phyloP scores from a whole-genome alignment of 2,113 vertebrate genomes.

The Leptobrachium leishanense region DNA sequence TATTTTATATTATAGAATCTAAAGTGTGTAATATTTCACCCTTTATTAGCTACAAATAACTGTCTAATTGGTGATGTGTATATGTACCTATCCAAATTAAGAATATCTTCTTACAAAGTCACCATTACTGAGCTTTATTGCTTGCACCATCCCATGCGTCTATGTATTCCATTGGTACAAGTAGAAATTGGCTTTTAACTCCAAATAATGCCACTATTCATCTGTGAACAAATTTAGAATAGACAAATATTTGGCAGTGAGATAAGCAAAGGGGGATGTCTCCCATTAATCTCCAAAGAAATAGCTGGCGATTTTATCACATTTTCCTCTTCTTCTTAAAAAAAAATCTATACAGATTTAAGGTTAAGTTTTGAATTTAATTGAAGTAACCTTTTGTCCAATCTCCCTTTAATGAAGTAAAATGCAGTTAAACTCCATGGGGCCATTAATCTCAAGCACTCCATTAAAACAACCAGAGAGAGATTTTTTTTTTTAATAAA shows the following conservation, averaged over 20 bases:
- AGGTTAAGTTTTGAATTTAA: slow-evolving; percentile 73
- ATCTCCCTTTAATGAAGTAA: slow-evolving; percentile 79
- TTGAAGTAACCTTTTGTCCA: slow-evolving; percentile 81
- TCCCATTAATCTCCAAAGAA: slow-evolving; percentile 70
- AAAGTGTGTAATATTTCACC: neutral
- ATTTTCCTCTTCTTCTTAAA: slow-evolving; percentile 55
- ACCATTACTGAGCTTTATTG: slow-evolving; percentile 39
- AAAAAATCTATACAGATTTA: slow-evolving; percentile 74
- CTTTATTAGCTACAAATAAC: neutral
- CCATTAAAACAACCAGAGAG: slow-evolving; percentile 78
- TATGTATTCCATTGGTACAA: slow-evolving; percentile 49
- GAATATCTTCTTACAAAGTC: slow-evolving; percentile 16
- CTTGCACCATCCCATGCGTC: slow-evolving; percentile 27
- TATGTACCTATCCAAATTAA: slow-evolving; percentile 1
- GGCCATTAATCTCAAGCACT: slow-evolving; percentile 81
- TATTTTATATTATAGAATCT: too few species aligned
- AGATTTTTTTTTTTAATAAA: slow-evolving; percentile 81
- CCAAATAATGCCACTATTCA: slow-evolving; percentile 57
- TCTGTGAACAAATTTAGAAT: slow-evolving; percentile 55
- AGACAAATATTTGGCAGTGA: slow-evolving; percentile 55
- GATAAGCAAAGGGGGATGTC: slow-evolving; percentile 57
- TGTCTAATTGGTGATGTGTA: neutral
- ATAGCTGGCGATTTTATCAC: slow-evolving; percentile 67
- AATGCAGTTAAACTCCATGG: slow-evolving; percentile 78
- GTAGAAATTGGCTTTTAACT: slow-evolving; percentile 57